phyloP scores from a whole-genome alignment of 1,140 invertebrate genomes.

The Orius laevigatus region DNA sequence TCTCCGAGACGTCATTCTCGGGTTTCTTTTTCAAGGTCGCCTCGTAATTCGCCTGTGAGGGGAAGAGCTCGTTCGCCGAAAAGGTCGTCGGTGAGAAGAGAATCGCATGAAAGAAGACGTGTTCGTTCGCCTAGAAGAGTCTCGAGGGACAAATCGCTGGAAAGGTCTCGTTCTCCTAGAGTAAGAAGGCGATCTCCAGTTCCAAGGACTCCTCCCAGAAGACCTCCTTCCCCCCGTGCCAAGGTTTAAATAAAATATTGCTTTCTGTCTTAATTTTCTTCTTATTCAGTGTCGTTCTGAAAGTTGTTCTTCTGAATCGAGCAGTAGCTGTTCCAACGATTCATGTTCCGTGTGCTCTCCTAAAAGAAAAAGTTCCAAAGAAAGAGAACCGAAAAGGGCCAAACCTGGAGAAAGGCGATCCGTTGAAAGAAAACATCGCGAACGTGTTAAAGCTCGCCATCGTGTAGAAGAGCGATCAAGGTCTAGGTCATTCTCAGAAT shows the following conservation, averaged over 20 bases:
- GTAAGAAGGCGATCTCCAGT: slow-evolving; percentile 6
- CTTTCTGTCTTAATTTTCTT: background rate
- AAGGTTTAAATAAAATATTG: background rate
- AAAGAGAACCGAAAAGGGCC: slow-evolving; percentile 2
- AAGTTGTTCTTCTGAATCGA: slow-evolving; percentile 36
- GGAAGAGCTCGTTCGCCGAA: slow-evolving; percentile 10
- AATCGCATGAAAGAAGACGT: slow-evolving; percentile 3
- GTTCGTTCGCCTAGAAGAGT: background rate
- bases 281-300: slow-evolving; percentile 15
- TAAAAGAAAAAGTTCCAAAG: slow-evolving; percentile 19
- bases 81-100: no score
- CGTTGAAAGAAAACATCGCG: background rate
- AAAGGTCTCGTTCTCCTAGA: slow-evolving; percentile 4
- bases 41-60: no score
- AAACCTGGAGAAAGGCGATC: slow-evolving; percentile 6
- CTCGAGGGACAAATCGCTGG: no score
- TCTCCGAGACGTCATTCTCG: no score
- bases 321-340: slow-evolving; percentile 62
- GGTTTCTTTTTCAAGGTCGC: background rate
- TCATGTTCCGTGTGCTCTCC: slow-evolving; percentile 56
- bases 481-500: background rate
- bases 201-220: slow-evolving; percentile 11
- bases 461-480: slow-evolving; percentile 3
- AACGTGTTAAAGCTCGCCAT: background rate
- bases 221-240: slow-evolving; percentile 9